Evolutionary conservation across 2,113 vertebrate species (phyloP).

Genomic region (Lycaon pictus): DNA sequence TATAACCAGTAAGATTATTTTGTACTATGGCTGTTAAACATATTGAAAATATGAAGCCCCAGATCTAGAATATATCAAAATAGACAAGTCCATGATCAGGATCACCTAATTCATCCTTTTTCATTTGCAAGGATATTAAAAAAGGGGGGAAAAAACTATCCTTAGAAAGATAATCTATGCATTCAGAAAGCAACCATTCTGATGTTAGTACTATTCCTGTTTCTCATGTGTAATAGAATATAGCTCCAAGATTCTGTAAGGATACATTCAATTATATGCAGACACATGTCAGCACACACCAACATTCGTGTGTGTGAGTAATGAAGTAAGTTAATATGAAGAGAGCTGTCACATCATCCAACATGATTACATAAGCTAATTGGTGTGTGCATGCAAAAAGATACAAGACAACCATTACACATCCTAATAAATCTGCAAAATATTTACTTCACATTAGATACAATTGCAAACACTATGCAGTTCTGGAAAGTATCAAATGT

Average conservation of each 20-base stretch:
- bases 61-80: not conserved
- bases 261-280: not conserved
- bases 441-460: not conserved
- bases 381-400: not conserved
- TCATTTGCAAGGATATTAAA: not conserved
- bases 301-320: not conserved
- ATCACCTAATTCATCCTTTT: slow-evolving; percentile 5
- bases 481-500: slow-evolving; percentile 24
- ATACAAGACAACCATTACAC: not conserved
- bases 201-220: not conserved
- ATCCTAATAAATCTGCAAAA: slow-evolving; percentile 1
- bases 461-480: not conserved
- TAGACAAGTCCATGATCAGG: not conserved
- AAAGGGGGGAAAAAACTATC: not conserved
- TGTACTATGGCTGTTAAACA: not conserved
- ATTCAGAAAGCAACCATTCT: slow-evolving; percentile 27
- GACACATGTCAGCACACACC: not conserved
- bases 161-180: not conserved
- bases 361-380: not conserved
- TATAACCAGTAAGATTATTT: not conserved
- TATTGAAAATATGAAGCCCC: not conserved
- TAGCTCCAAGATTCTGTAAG: not conserved
- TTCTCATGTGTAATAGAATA: not conserved
- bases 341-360: slow-evolving; percentile 19
- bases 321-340: slow-evolving; percentile 5